phyloP scores from a whole-genome alignment of 2,888 invertebrate species.

The Zhuqinia jingwanae region DNA sequence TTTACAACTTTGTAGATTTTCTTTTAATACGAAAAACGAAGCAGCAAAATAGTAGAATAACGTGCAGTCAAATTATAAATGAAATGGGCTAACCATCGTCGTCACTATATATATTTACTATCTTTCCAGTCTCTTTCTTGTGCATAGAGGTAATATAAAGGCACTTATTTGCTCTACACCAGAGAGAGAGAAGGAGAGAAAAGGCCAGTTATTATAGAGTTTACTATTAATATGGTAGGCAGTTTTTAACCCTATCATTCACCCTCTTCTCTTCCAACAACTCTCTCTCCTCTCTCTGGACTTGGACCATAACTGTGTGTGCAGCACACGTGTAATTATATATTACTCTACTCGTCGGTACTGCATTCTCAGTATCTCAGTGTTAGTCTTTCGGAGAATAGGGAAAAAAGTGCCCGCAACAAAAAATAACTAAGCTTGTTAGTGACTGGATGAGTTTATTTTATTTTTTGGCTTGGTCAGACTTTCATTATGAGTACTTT shows the following conservation, averaged over 20 bases:
- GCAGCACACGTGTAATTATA: constrained; percentile 68
- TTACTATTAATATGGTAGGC: constrained; percentile 40
- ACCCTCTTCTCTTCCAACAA: neutral
- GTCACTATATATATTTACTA: neutral
- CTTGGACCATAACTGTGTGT: constrained; percentile 45
- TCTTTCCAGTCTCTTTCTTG: too few relatives aligned
- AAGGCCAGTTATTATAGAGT: constrained; percentile 50
- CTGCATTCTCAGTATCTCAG: neutral
- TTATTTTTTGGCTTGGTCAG: neutral
- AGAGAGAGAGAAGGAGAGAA: constrained; percentile 17
- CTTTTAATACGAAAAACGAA: constrained; percentile 58
- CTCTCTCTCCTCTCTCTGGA: neutral
- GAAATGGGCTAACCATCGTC: constrained; percentile 16
- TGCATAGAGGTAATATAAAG: too few relatives aligned
- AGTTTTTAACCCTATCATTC: neutral
- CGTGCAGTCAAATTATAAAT: constrained; percentile 24
- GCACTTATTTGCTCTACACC: constrained; percentile 12
- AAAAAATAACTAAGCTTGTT: neutral
- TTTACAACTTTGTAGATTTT: constrained; percentile 69
- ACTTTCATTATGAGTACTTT: neutral
- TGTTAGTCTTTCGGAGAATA: neutral
- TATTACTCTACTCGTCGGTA: too few relatives aligned
- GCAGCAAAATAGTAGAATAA: constrained; percentile 7
- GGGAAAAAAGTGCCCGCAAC: neutral
- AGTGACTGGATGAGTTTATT: neutral